A percentile compares a stretch with the other conserved stretches of the same genome.
Evolutionary conservation across 2,888 invertebrate genomes (phyloP).

Genomic region (Lasioglossum morio): DNA sequence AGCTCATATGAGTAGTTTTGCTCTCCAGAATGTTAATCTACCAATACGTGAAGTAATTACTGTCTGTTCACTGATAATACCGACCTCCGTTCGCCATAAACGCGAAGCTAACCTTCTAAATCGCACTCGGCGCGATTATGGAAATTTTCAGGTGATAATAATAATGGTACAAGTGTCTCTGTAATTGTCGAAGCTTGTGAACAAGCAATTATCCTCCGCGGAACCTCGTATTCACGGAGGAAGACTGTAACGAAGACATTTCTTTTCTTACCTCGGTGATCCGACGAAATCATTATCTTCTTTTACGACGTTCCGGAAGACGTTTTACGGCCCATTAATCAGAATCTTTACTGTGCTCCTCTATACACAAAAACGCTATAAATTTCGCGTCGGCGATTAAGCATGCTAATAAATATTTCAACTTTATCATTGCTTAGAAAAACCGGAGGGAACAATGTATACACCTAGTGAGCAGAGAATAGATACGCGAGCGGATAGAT

Average conservation of each 20-base stretch:
- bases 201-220: slow-evolving; percentile 3
- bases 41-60: neutral
- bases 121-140: neutral
- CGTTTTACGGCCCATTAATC: slow-evolving; percentile 9
- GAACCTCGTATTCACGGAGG: neutral
- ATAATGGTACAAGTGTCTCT: slow-evolving; percentile 1
- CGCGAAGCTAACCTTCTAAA: neutral
- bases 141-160: neutral
- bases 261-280: neutral
- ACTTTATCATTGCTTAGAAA: neutral
- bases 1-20: neutral
- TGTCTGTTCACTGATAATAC: neutral
- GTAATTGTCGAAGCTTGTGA: neutral
- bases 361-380: neutral
- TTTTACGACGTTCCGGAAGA: slow-evolving; percentile 13
- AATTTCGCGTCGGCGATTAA: neutral
- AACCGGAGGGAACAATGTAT: neutral
- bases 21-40: neutral
- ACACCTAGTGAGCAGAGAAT: neutral
- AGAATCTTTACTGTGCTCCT: neutral
- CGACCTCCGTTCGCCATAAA: neutral
- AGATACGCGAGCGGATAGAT: neutral
- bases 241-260: slow-evolving; percentile 8
- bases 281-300: neutral
- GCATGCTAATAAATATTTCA: neutral